Evolutionary conservation across 2,113 vertebrate species (phyloP).

Genomic region (Pholis gunnellus): DNA sequence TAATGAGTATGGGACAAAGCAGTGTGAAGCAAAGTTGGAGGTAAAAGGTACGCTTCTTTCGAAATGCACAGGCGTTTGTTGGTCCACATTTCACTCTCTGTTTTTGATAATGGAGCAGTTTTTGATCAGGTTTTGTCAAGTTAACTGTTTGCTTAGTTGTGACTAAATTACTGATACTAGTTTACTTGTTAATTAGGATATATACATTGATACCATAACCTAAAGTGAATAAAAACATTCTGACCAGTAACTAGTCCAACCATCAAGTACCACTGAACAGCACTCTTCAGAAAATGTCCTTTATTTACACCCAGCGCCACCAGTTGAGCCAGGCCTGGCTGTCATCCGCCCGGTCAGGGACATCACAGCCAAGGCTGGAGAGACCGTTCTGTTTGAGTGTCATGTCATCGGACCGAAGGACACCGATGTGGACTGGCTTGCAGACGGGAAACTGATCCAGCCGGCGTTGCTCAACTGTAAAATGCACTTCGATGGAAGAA

Average conservation of each 20-base stretch:
- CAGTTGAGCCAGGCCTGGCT: conserved; percentile 89
- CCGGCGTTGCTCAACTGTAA: conserved; percentile 97
- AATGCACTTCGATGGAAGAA: conserved; percentile 97
- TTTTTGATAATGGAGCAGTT: not conserved
- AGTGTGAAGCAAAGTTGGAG: conserved; percentile 93
- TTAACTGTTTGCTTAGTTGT: no score
- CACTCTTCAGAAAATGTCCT: conserved; percentile 24
- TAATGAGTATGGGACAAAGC: conserved; percentile 96
- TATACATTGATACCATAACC: not conserved
- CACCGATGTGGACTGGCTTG: conserved; percentile 97
- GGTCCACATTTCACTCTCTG: not conserved
- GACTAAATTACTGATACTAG: not conserved
- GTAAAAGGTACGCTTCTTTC: conserved; percentile 89
- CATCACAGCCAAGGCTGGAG: conserved; percentile 93
- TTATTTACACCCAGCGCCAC: conserved; percentile 81
- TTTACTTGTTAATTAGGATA: not conserved
- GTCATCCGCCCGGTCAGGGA: conserved; percentile 91
- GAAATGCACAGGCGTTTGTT: not conserved
- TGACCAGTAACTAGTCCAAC: not conserved
- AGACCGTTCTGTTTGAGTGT: conserved; percentile 95
- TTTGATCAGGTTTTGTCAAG: not conserved
- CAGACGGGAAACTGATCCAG: conserved; percentile 94
- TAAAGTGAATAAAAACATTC: not conserved
- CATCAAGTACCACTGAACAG: not conserved
- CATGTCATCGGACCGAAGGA: conserved; percentile 93